These are phyloP conservation scores for Pocillopora meandrina DNA, from an alignment of 92 coral and sea anemone species.

Conservation along the genomic window DNA sequence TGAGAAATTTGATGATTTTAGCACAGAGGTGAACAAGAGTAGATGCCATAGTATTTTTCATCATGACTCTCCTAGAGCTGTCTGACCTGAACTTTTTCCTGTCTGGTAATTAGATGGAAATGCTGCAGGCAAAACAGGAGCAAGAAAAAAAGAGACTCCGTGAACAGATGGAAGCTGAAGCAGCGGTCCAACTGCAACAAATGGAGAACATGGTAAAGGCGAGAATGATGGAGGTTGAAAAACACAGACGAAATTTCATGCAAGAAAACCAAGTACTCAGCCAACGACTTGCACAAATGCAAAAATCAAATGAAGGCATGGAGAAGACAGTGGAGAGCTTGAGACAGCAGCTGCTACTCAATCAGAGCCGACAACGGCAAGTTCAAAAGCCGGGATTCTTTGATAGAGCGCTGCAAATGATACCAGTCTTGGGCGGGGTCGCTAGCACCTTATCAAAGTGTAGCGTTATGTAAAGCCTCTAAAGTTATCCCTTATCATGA, in stretches of 20 bases:
- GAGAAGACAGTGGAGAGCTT: not conserved
- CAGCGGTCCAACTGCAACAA: slow-evolving; percentile 49
- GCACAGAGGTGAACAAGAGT: too few species aligned
- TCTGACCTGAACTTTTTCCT: not conserved
- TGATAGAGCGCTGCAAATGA: slow-evolving; percentile 17
- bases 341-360: not conserved
- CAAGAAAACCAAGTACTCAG: slow-evolving; percentile 26
- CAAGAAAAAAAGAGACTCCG: slow-evolving; percentile 50
- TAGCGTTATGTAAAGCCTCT: slow-evolving; percentile 17
- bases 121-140: slow-evolving; percentile 37
- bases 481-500: not conserved
- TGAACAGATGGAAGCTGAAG: slow-evolving; percentile 50
- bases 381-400: not conserved
- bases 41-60: too few species aligned
- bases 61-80: not conserved
- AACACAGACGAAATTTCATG: slow-evolving; percentile 41
- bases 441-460: slow-evolving; percentile 23
- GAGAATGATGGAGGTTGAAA: slow-evolving; percentile 42
- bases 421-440: not conserved
- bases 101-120: slow-evolving; percentile 35
- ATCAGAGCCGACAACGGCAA: slow-evolving; percentile 1
- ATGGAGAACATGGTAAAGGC: slow-evolving; percentile 66
- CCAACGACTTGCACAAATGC: too few species aligned
- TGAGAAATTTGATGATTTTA: too few species aligned
- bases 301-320: too few species aligned